Percentiles rank a stretch among this genome's conserved stretches.
Conservation (phyloP, 2,113 vertebrate genomes). For the Periophthalmodon schlosseri region DNA sequence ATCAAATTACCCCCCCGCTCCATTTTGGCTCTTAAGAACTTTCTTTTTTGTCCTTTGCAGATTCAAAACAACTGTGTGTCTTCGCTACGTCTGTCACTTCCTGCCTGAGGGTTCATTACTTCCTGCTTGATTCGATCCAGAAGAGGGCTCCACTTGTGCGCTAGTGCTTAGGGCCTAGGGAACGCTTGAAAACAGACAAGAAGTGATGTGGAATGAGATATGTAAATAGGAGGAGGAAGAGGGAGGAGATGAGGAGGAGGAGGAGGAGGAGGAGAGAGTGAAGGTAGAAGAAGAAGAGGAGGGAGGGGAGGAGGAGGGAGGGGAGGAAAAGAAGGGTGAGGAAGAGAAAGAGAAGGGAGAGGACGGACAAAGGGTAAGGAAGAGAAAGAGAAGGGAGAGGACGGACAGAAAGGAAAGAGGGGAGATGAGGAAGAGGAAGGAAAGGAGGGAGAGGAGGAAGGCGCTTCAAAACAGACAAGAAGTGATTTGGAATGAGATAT, state of each 20-base stretch:
- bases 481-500: constrained; percentile 76
- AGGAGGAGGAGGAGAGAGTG: constrained; percentile 17
- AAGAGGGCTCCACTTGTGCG: constrained; percentile 35
- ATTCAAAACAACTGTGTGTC: constrained; percentile 82
- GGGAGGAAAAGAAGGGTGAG: too few relatives aligned
- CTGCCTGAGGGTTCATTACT: constrained; percentile 74
- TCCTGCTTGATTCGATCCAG: constrained; percentile 77
- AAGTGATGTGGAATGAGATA: constrained; percentile 76
- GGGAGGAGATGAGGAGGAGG: constrained; percentile 55
- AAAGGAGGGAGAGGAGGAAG: too few relatives aligned
- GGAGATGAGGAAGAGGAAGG: too few relatives aligned
- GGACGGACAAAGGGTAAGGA: constrained; percentile 59
- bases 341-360: constrained; percentile 60
- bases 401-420: constrained; percentile 15
- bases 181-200: constrained; percentile 60
- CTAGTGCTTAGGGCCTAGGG: constrained; percentile 44
- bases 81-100: constrained; percentile 75
- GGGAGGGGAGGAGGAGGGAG: too few relatives aligned
- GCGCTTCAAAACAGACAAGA: constrained; percentile 59
- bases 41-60: constrained; percentile 61
- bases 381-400: constrained; percentile 66
- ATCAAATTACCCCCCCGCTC: constrained; percentile 72
- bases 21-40: constrained; percentile 53
- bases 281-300: neutral
- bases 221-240: constrained; percentile 75